Evolutionary conservation across 1,140 invertebrate genomes (phyloP), one percentile per base, ranked within the genome.

Genomic region (Caenorhabditis remanei): DNA sequence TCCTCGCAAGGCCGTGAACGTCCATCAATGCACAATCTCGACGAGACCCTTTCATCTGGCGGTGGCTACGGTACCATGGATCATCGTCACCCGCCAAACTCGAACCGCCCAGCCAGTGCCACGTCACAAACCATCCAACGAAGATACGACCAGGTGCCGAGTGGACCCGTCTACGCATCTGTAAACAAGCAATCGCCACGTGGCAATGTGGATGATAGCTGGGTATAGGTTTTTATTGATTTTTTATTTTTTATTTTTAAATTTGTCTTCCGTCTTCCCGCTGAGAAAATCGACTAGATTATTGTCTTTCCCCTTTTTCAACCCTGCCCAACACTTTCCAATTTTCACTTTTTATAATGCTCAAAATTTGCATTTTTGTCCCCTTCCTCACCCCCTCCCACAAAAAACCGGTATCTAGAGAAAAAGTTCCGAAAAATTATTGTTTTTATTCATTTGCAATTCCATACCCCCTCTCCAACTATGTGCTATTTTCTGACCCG

Each of bases 1-100:
- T 96, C 96, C 50, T 96, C 96, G 90, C 96, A 97, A 93, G 96
- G 96, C 88, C 82, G 87, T 14, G 90, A 91, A 85, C 50, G 89
- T 96, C 96, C 90, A 97, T 96, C 58, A 94, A 96, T 87, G 97
- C 97, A 94, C 96, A 97, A 93, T 71, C 91, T 67, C 88, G 93
- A 83, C 89, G 93, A 89, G 94, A 95, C 86, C 11, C 71, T 67
- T 40, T 92, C 88, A 91, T 79, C 71, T 6, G 94, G 93, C 84
- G 89, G 93, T 32, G 84, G 89, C 19, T 91, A 91, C 84, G 90
- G 71, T 79, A 85, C 84, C 63, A 84, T 85, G 84, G 90, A 84
- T 11, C 61, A 63, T 63, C 61, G 14, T 67, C 56, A 53, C 85
- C 83, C 82, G 14, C 32, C 14, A 46, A 79, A 46, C 6, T 79